A percentile compares a stretch with the other conserved stretches of the same genome.
Conservation (phyloP, 92 coral and sea anemone genomes). For the Diadumene lineata region DNA sequence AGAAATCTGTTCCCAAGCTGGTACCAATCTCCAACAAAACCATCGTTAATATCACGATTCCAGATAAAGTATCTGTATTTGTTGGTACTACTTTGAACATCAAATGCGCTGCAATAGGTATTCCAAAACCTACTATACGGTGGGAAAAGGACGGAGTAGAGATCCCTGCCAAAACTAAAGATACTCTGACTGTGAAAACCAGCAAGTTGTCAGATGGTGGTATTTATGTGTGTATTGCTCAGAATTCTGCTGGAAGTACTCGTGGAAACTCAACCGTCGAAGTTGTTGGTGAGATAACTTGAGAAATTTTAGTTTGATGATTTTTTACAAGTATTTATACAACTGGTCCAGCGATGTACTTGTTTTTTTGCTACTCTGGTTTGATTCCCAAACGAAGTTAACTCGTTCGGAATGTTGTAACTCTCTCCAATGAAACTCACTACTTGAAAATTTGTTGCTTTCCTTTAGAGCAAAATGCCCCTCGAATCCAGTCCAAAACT, state of each 20-base stretch:
- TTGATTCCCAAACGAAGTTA: too few species aligned
- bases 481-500: slow-evolving; percentile 11
- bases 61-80: slow-evolving; percentile 47
- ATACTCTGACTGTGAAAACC: slow-evolving; percentile 24
- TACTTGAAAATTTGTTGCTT: not conserved
- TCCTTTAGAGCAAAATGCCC: slow-evolving; percentile 20
- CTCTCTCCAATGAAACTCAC: not conserved
- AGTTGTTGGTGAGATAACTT: slow-evolving; percentile 54
- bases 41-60: slow-evolving; percentile 30
- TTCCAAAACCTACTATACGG: slow-evolving; percentile 61
- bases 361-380: too few species aligned
- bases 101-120: slow-evolving; percentile 68
- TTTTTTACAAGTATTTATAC: not conserved
- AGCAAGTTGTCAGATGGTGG: slow-evolving; percentile 50
- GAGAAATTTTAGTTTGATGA: not conserved
- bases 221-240: slow-evolving; percentile 59
- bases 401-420: too few species aligned
- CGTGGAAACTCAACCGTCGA: slow-evolving; percentile 38
- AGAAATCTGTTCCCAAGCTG: slow-evolving; percentile 15
- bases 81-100: slow-evolving; percentile 46
- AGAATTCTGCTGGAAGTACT: slow-evolving; percentile 57
- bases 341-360: too few species aligned
- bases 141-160: slow-evolving; percentile 63
- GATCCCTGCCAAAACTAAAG: not conserved
- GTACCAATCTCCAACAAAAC: slow-evolving; percentile 45